Evolutionary conservation across 2,797 vertebrate species (phyloP), one percentile per base, ranked within the genome.

Genomic region (Sebastiscus tertius): DNA sequence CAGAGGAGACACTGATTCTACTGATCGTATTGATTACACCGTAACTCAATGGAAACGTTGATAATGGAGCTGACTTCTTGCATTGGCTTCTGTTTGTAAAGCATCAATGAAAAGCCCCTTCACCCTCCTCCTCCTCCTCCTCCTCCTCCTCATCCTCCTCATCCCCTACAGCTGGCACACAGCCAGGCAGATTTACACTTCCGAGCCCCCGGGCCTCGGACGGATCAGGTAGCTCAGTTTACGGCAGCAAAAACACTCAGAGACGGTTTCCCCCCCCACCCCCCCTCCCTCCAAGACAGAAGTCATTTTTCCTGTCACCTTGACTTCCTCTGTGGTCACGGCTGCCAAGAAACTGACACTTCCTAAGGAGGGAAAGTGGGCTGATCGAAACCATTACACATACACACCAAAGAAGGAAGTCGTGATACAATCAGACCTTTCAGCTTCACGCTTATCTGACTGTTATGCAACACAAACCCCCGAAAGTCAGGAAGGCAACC

Each of bases 141-240:
- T n/a, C n/a, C n/a, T n/a, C 82, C 24, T 12, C 46, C 34, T 77
- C 79, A 33, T 52, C 91, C 62, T 65, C 74, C 39, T 75, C 60
- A 34, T 81, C 84, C 72, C 49, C 83, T 58, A 79, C 71, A 81
- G 82, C 88, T 93, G 93, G 92, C 93, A 83, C 73, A 39, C 70
- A 84, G 89, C 92, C 93, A 91, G 84, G 84, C 92, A 95, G 88
- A 95, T 94, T 94, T 95, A 95, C 94, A 96, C 93, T 93, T 95
- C 95, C 93, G 92, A 94, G 94, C 94, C 95, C 71, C 72, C 8
- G 91, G 94, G 90, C 87, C 88, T 90, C 85, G 77, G 86, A 88
- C 80, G 83, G 93, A 94, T 94, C 92, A 84, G 92, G 91, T 95
- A 92, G 91, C 92, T 34, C 75, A 65, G 86, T 95, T 94, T 93